phyloP scores from a whole-genome alignment of 1,140 invertebrate genomes.

The Heliothis virescens region DNA sequence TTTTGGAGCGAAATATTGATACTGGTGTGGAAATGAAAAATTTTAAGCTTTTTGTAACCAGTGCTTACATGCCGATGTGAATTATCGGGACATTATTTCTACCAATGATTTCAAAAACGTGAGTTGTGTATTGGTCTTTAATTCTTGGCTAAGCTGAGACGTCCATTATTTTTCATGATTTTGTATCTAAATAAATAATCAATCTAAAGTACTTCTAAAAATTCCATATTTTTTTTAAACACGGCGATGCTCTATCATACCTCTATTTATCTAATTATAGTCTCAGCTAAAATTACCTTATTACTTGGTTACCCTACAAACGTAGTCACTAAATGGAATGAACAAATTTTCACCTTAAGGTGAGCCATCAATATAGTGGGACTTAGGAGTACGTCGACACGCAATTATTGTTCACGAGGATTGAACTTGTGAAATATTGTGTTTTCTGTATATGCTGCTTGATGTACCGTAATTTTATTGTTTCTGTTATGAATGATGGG shows the following conservation, averaged over 20 bases:
- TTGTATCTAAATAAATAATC: too few relatives aligned
- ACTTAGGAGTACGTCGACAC: slow-evolving; percentile 40
- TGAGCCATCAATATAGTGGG: slow-evolving; percentile 42
- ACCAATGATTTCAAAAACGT: too few relatives aligned
- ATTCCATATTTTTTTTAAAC: too few relatives aligned
- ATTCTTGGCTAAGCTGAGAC: too few relatives aligned
- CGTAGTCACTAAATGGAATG: slow-evolving; percentile 37
- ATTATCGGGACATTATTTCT: too few relatives aligned
- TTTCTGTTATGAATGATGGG: too few relatives aligned
- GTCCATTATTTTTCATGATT: too few relatives aligned
- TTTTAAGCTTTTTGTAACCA: too few relatives aligned
- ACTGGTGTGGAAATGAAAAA: not conserved
- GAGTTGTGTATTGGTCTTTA: too few relatives aligned
- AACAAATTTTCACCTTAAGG: slow-evolving; percentile 40
- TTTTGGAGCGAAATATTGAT: not conserved
- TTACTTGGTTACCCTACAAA: slow-evolving; percentile 23
- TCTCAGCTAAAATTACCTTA: not conserved
- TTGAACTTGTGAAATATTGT: slow-evolving; percentile 37
- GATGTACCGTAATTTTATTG: not conserved
- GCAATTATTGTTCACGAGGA: slow-evolving; percentile 38
- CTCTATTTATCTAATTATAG: not conserved
- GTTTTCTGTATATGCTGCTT: not conserved
- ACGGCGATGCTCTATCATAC: too few relatives aligned
- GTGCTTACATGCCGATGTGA: too few relatives aligned
- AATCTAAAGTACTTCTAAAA: too few relatives aligned